A percentile compares a stretch with the other conserved stretches of the same genome.
These are phyloP conservation scores for Pseudochirops corinnae DNA, from an alignment of 2,797 vertebrate genomes.

Conservation along the genomic window DNA sequence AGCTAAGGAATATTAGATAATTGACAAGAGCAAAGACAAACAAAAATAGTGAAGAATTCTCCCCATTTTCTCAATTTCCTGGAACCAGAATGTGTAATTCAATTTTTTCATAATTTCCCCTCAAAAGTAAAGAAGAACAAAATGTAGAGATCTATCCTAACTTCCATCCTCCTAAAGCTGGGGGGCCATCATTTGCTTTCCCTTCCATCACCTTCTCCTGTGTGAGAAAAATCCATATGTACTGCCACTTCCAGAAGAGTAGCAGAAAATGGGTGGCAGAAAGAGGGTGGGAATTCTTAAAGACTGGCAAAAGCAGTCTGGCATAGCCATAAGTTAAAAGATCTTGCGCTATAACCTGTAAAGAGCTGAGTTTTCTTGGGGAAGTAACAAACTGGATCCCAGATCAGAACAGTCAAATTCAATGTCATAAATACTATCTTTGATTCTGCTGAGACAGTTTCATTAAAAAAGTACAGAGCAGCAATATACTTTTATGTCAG, in stretches of 20 bases:
- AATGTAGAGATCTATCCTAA: conserved; percentile 26
- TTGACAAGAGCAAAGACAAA: neutral
- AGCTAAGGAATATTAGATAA: neutral
- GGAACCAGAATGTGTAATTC: conserved; percentile 13
- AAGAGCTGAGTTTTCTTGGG: neutral
- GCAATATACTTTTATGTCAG: neutral
- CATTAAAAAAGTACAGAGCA: neutral
- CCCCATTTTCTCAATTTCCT: neutral
- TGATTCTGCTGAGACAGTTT: neutral
- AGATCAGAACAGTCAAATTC: neutral
- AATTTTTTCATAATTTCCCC: conserved; percentile 18
- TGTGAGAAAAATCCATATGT: conserved; percentile 74
- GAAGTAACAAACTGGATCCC: neutral
- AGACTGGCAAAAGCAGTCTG: conserved; percentile 74
- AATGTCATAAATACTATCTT: neutral
- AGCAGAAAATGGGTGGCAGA: conserved; percentile 57
- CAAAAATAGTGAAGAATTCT: neutral
- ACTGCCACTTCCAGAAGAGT: conserved; percentile 74
- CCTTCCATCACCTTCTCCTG: conserved; percentile 73
- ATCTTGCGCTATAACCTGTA: conserved; percentile 64
- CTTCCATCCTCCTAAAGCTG: conserved; percentile 67
- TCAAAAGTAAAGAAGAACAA: conserved; percentile 23
- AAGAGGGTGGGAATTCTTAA: conserved; percentile 70
- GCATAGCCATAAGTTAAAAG: conserved; percentile 41
- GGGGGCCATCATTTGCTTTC: conserved; percentile 76